Evolutionary conservation across 2,888 invertebrate genomes (phyloP), one percentile per base, ranked within the genome.

Genomic region (Aleiodes testaceus): DNA sequence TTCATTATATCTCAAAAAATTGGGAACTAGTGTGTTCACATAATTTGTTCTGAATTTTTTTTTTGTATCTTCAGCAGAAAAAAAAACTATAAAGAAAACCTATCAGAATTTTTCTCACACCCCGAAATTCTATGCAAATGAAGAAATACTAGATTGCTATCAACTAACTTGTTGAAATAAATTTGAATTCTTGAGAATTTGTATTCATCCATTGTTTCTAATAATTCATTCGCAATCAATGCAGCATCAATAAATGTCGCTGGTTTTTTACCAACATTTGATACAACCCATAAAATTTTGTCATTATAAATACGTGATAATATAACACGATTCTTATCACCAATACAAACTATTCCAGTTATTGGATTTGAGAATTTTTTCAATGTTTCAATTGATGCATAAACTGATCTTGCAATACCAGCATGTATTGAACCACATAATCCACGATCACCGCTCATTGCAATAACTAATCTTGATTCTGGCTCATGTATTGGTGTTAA

Each of bases 341-440:
- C 78, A 12, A 78, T n/a, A 36, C 78, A 78, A 12, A 77, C 66
- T 55, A 78, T 69, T 61, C 75, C 78, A 4, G 74, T 75, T 2
- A 52, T 66, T 5, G 55, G 45, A 7, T 52, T 68, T 55, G 50
- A 20, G 4, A 73, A 26, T 49, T 66, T 71, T 1, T 70, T 22
- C 4, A 52, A 67, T 55, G 69, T 55, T 11, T 73, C 66, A 20
- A 77, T 66, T 47, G 52, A 30, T 0, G 59, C 36, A 22, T 65
- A 20, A 30, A 78, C 67, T 7, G 68, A 70, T 71, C 66, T 75
- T 6, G 75, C 74, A 59, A 78, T 70, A 4, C 78, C 78, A 2
- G 78, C 78, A 53, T 78, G 78, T 12, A 78, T 77, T 1, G 77
- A 74, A 6, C 78, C 78, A 63, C 78, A 78, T 3, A 78, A 73